Conservation (phyloP, 2,113 vertebrate genomes). For the Phainopepla nitens region DNA sequence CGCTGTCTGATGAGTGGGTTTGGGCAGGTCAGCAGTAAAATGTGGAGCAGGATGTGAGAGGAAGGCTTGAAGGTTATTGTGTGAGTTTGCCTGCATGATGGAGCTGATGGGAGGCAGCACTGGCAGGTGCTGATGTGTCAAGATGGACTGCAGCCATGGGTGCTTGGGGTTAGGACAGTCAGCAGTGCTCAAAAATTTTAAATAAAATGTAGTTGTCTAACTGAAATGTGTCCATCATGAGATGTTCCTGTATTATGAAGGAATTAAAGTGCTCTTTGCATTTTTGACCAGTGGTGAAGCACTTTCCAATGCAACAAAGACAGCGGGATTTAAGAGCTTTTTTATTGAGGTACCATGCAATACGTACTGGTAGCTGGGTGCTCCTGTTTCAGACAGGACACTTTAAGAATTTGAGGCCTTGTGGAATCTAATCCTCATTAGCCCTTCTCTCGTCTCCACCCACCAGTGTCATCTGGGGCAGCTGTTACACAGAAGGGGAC, state of each 20-base stretch:
- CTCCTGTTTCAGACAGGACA: background rate
- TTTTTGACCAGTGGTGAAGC: background rate
- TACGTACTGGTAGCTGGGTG: accelerated
- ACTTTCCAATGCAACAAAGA: background rate
- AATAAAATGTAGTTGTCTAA: background rate
- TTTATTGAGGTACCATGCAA: background rate
- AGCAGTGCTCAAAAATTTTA: background rate
- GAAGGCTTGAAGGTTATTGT: accelerated
- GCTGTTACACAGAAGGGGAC: background rate
- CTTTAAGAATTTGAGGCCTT: background rate
- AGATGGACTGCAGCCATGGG: accelerated
- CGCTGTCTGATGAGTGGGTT: background rate
- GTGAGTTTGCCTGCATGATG: background rate
- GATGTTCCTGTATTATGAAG: background rate
- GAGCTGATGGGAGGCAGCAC: background rate
- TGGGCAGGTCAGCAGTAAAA: background rate
- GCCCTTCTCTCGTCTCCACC: background rate
- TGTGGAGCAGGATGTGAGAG: background rate
- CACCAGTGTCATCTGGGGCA: background rate
- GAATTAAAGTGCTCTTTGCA: background rate
- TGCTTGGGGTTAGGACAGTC: background rate
- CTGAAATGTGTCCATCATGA: background rate
- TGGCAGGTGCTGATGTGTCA: accelerated
- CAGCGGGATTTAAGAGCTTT: background rate
- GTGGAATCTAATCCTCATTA: background rate